A percentile compares a stretch with the other conserved stretches of the same genome.
Conservation (phyloP, 2,888 invertebrate genomes). For the Perdita meconis region DNA sequence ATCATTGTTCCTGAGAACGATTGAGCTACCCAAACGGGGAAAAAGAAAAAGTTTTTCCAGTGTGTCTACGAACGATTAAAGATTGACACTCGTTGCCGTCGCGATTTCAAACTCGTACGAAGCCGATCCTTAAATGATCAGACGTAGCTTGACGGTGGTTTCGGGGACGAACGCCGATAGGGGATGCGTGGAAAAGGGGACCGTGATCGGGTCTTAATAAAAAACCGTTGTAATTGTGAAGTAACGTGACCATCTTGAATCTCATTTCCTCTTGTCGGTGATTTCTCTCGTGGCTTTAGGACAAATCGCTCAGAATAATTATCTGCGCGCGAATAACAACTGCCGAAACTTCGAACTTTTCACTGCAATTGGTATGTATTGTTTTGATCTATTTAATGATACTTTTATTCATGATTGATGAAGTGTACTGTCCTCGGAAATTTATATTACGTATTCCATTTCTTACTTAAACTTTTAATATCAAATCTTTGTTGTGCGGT, state of each 20-base stretch:
- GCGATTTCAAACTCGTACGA: background rate
- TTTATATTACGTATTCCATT: no score
- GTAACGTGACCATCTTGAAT: constrained; percentile 1
- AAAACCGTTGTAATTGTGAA: background rate
- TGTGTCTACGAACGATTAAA: no score
- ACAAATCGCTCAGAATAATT: background rate
- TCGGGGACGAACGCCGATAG: background rate
- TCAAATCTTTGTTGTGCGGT: no score
- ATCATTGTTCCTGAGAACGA: background rate
- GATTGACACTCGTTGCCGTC: no score
- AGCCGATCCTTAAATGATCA: background rate
- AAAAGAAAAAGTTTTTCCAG: no score
- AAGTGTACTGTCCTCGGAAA: background rate
- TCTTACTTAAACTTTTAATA: no score
- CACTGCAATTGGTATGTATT: background rate
- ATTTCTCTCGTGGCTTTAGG: background rate
- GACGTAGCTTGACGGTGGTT: background rate
- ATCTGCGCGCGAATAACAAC: background rate
- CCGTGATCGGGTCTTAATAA: background rate
- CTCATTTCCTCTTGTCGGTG: background rate
- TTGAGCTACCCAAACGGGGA: background rate
- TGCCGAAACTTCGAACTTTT: background rate
- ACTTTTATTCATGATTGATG: background rate
- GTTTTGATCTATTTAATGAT: background rate
- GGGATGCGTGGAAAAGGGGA: background rate